These are phyloP conservation scores for Apamea anceps DNA, from an alignment of 2,888 invertebrate genomes.

Conservation along the genomic window DNA sequence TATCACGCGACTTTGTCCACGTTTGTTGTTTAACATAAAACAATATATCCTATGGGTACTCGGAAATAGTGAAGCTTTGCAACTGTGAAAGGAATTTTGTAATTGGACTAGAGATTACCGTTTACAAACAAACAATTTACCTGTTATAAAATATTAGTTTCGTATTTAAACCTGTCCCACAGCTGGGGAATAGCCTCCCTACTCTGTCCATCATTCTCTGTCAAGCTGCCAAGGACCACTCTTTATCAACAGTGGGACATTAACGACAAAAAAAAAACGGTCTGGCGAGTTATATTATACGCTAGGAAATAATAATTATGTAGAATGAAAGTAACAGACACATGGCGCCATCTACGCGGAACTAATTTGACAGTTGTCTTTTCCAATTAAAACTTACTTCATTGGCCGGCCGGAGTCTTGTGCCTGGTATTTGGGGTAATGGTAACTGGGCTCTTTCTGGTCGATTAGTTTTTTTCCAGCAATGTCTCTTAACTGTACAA, in stretches of 20 bases:
- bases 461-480: neutral
- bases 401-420: neutral
- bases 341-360: neutral
- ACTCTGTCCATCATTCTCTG: too few relatives aligned
- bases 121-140: neutral
- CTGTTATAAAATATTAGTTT: neutral
- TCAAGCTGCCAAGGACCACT: too few relatives aligned
- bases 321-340: neutral
- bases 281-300: neutral
- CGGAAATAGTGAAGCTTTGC: neutral
- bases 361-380: neutral
- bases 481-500: neutral
- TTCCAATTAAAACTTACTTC: neutral
- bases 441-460: slow-evolving; percentile 5
- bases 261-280: neutral
- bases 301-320: too few relatives aligned
- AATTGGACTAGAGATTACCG: neutral
- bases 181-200: too few relatives aligned
- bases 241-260: too few relatives aligned
- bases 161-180: neutral
- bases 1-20: neutral
- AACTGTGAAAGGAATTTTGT: neutral
- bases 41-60: too few relatives aligned
- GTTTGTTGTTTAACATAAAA: neutral
- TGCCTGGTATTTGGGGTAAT: slow-evolving; percentile 3